These are phyloP conservation scores for Morbakka virulenta DNA, from an alignment of 30 jellyfish, hydroid and myxozoan genomes.

Conservation along the genomic window DNA sequence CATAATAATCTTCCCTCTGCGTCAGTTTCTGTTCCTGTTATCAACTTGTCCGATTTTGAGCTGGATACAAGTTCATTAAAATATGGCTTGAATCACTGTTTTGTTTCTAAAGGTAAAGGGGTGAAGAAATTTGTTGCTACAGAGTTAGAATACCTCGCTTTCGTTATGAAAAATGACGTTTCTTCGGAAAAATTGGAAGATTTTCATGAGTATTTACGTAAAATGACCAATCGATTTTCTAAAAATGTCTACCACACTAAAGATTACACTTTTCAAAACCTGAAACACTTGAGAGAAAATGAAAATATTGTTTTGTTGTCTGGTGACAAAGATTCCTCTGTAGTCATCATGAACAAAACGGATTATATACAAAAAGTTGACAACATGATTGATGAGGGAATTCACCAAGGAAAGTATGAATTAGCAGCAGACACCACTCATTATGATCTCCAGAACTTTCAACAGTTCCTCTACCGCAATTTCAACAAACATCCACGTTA, in stretches of 20 bases:
- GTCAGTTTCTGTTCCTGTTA: no score
- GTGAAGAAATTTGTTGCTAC: slow-evolving; percentile 17
- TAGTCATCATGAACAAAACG: slow-evolving; percentile 10
- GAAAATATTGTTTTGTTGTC: slow-evolving; percentile 5
- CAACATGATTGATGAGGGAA: slow-evolving; percentile 26
- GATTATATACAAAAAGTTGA: slow-evolving; percentile 9
- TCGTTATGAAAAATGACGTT: no score
- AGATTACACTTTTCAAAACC: background rate
- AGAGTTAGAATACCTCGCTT: background rate
- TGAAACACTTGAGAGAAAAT: background rate
- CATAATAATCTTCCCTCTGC: background rate
- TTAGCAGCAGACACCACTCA: background rate
- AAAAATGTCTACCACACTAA: slow-evolving; percentile 5
- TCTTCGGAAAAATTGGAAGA: no score
- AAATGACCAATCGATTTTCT: slow-evolving; percentile 8
- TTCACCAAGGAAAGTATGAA: slow-evolving; percentile 2
- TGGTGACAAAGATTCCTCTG: slow-evolving; percentile 28
- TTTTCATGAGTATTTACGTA: slow-evolving; percentile 7
- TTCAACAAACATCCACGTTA: slow-evolving; percentile 25
- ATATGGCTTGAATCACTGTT: slow-evolving; percentile 23
- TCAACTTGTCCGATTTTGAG: background rate
- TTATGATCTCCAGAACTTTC: background rate
- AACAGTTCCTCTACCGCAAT: slow-evolving; percentile 6
- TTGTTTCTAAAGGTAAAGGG: background rate
- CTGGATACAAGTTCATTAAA: background rate